Evolutionary conservation across 1,140 invertebrate genomes (phyloP).

Genomic region (Leptinotarsa texana): DNA sequence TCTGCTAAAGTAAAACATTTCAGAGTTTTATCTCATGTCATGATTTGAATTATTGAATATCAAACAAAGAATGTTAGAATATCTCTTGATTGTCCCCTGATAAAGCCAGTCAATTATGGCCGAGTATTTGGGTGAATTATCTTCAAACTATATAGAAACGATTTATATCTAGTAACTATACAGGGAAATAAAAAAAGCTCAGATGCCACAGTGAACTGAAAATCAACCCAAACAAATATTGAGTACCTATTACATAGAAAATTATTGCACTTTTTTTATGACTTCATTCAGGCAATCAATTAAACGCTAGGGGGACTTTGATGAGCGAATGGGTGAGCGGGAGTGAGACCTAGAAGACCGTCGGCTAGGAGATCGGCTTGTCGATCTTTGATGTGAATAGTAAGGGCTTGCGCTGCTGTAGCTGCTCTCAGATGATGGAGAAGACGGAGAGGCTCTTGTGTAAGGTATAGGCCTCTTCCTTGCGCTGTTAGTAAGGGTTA

Average conservation of each 20-base stretch:
- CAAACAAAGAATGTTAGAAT: no score
- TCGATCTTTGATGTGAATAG: conserved; percentile 57
- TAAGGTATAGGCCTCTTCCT: conserved; percentile 89
- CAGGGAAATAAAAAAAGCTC: no score
- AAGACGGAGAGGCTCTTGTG: conserved; percentile 78
- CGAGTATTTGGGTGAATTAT: neutral
- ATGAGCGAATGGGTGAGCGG: conserved; percentile 30
- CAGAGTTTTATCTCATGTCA: no score
- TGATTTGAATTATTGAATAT: no score
- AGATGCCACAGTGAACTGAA: no score
- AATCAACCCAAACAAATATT: neutral
- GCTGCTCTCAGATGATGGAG: conserved; percentile 69
- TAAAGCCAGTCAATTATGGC: neutral
- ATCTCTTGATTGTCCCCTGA: neutral
- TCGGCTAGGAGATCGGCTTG: conserved; percentile 56
- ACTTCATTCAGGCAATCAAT: conserved; percentile 23
- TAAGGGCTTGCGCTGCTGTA: conserved; percentile 65
- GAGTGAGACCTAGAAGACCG: conserved; percentile 38
- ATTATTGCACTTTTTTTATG: conserved; percentile 33
- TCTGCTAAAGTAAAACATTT: no score
- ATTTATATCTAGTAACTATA: neutral
- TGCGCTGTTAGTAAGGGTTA: conserved; percentile 65
- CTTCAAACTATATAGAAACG: neutral
- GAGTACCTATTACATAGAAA: conserved; percentile 10
- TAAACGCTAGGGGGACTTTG: conserved; percentile 36